Percentiles rank a stretch among this genome's conserved stretches.
Conservation (phyloP, 2,888 invertebrate genomes). For the Leptarthrus brevirostris region DNA sequence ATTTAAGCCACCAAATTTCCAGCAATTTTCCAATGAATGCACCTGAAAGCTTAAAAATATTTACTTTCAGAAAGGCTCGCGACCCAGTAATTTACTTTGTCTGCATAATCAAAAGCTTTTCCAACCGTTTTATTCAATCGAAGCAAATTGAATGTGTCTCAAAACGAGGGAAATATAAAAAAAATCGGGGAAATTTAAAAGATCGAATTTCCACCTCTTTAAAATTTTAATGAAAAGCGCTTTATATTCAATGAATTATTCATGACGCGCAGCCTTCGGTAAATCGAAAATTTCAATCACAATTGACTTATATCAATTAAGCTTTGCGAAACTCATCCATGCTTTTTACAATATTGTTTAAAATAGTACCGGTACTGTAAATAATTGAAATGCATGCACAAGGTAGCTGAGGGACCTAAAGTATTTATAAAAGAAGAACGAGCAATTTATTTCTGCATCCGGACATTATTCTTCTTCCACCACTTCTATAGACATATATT, state of each 20-base stretch:
- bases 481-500: too few relatives aligned
- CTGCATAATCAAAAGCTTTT: not conserved
- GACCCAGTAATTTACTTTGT: too few relatives aligned
- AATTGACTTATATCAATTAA: not conserved
- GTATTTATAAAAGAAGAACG: too few relatives aligned
- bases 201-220: conserved; percentile 18
- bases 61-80: too few relatives aligned
- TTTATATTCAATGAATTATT: conserved; percentile 26
- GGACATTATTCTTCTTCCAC: too few relatives aligned
- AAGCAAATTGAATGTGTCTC: not conserved
- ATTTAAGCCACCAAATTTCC: too few relatives aligned
- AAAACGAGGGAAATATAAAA: not conserved
- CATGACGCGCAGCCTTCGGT: conserved; percentile 13
- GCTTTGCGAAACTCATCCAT: not conserved
- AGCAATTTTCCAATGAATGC: too few relatives aligned
- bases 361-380: not conserved
- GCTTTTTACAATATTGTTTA: not conserved
- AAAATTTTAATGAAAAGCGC: conserved; percentile 25
- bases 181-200: not conserved
- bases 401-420: too few relatives aligned
- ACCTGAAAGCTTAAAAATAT: too few relatives aligned
- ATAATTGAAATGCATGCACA: too few relatives aligned
- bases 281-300: not conserved
- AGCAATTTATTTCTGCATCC: too few relatives aligned
- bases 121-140: not conserved